phyloP scores from a whole-genome alignment of 1,140 invertebrate genomes.

The Lordiphosa mommai region DNA sequence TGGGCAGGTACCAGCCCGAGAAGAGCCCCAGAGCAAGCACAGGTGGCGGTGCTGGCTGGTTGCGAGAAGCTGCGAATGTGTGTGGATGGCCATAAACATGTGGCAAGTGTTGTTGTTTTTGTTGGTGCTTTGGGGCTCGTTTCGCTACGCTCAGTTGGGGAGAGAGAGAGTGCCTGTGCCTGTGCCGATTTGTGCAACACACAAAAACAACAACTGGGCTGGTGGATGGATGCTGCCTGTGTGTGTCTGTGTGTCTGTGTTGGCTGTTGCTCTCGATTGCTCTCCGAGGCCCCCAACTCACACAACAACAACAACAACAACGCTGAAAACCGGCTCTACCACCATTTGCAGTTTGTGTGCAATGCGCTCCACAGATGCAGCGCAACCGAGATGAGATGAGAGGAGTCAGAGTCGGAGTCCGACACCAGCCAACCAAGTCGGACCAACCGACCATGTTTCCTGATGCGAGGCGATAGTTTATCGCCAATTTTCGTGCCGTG shows the following conservation, averaged over 20 bases:
- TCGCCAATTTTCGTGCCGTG: conserved; percentile 80
- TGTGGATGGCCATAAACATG: conserved; percentile 46
- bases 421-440: conserved; percentile 28
- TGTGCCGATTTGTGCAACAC: conserved; percentile 56
- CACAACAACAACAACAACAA: background rate
- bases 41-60: background rate
- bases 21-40: conserved; percentile 7
- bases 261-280: conserved; percentile 36
- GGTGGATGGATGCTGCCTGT: conserved; percentile 4
- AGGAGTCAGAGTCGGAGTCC: conserved; percentile 10
- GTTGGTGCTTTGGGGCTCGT: conserved; percentile 31
- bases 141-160: conserved; percentile 18
- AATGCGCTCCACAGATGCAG: conserved; percentile 40
- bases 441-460: conserved; percentile 78
- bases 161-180: conserved; percentile 17
- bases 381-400: conserved; percentile 34
- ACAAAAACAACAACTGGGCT: conserved; percentile 27
- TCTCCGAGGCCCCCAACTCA: conserved; percentile 34
- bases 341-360: conserved; percentile 67
- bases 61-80: conserved; percentile 41
- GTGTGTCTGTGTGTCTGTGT: conserved; percentile 23
- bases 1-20: background rate
- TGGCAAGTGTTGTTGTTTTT: conserved; percentile 40
- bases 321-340: conserved; percentile 77
- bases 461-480: conserved; percentile 80